A percentile compares a stretch with the other conserved stretches of the same genome.
These are phyloP conservation scores for Rhagologus leucostigma DNA, from an alignment of 2,113 vertebrate species.

Conservation along the genomic window DNA sequence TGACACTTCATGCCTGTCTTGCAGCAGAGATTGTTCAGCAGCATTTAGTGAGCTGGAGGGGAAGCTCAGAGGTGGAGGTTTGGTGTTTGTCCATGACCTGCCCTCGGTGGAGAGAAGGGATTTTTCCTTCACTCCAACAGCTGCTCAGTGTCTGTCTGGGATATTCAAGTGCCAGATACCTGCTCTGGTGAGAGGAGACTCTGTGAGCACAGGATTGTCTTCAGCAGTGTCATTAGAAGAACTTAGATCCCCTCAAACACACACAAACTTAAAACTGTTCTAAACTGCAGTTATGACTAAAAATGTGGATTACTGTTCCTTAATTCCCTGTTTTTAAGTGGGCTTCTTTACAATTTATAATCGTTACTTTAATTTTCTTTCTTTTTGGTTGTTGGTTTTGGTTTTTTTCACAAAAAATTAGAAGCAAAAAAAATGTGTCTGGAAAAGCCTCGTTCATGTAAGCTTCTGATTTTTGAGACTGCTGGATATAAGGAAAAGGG, in stretches of 20 bases:
- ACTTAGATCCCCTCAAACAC: not conserved
- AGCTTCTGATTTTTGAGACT: not conserved
- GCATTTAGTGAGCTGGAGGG: constrained; percentile 32
- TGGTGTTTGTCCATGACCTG: not conserved
- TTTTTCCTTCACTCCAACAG: not conserved
- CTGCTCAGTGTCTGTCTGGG: not conserved
- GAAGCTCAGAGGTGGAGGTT: not conserved
- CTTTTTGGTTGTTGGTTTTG: not conserved
- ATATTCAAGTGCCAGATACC: not conserved
- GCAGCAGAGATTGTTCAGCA: constrained; percentile 58
- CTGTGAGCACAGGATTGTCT: not conserved
- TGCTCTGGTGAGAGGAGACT: not conserved
- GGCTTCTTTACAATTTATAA: not conserved
- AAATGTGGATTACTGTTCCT: not conserved
- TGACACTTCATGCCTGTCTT: not conserved
- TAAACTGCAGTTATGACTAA: not conserved
- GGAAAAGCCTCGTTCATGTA: not conserved
- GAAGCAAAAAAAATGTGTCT: not conserved
- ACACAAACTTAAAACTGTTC: not conserved
- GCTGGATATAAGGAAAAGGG: not conserved
- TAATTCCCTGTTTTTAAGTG: not conserved
- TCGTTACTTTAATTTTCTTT: not conserved
- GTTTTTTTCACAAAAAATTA: not conserved
- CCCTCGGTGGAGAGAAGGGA: not conserved
- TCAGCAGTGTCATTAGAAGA: not conserved